Evolutionary conservation across 2,797 vertebrate species (phyloP), one percentile per base, ranked within the genome.

Genomic region (Falco peregrinus): DNA sequence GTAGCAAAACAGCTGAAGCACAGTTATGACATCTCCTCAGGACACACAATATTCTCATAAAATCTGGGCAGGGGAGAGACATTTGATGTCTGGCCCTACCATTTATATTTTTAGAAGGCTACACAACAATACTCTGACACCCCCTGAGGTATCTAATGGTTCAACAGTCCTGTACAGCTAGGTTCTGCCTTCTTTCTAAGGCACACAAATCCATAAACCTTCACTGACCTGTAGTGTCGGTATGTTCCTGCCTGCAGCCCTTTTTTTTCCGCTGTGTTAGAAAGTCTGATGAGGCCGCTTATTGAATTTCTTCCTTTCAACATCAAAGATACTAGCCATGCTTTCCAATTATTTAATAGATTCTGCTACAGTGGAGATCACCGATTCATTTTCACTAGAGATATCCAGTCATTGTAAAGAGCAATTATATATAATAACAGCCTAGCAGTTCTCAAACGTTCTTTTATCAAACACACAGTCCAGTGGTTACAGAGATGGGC

Each of bases 341-440:
- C 92, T 96, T 96, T 97, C 97, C 96, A 97, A 97, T 97, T 98
- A 97, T 97, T 96, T 96, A 98, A 98, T 97, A 97, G 96, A 97
- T 97, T 98, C 95, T 96, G 93, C 94, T 95, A 84, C 92, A 92
- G 90, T 95, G 87, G 93, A 70, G 82, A 97, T 90, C 94, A 93
- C 96, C 37, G 80, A 95, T 97, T 97, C 95, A 95, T 97, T 97
- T 97, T 96, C 91, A 94, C 94, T 43, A 59, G 84, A 93, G 94
- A 96, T 76, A 97, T 37, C 76, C 82, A 97, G 96, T 71, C 94
- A 97, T 96, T 97, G 89, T 97, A 97, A 97, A 97, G 93, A 93
- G 90, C 96, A 97, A 97, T 98, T 97, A 96, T 6, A 92, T 95
- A 95, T 97, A 98, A 97, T 97, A 97, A 97, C 87, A 98, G 91